Evolutionary conservation across 1,140 invertebrate genomes (phyloP).

Genomic region (Lasaia peninsularis): DNA sequence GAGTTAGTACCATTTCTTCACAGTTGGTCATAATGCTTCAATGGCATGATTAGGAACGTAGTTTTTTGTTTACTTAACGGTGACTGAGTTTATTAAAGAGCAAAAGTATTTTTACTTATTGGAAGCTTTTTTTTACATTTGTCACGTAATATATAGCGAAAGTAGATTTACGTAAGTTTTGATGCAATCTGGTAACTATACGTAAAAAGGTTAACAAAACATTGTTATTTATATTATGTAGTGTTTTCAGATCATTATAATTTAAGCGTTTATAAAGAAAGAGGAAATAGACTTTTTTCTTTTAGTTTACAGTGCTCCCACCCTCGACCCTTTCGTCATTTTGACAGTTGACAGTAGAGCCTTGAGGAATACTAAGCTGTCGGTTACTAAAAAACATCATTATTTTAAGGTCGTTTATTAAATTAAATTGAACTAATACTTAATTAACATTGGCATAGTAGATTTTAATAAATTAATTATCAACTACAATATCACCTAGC

Average conservation of each 20-base stretch:
- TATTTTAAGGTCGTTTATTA: slow-evolving; percentile 3
- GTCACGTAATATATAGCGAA: slow-evolving; percentile 67
- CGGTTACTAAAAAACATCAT: too few relatives aligned
- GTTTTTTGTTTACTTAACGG: slow-evolving; percentile 47
- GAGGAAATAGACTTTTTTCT: too few relatives aligned
- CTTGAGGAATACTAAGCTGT: too few relatives aligned
- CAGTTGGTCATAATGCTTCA: slow-evolving; percentile 27
- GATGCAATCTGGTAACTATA: slow-evolving; percentile 17
- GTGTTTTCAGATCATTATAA: too few relatives aligned
- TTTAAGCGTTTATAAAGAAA: too few relatives aligned
- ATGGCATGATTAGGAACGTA: slow-evolving; percentile 34
- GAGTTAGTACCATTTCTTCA: slow-evolving; percentile 34
- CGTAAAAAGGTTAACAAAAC: slow-evolving; percentile 25
- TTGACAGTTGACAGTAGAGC: too few relatives aligned
- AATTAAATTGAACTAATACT: slow-evolving; percentile 24
- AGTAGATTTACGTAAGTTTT: slow-evolving; percentile 50
- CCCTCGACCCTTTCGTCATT: too few relatives aligned
- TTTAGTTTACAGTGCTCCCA: too few relatives aligned
- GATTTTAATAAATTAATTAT: slow-evolving; percentile 40
- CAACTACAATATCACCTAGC: slow-evolving; percentile 49
- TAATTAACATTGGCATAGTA: slow-evolving; percentile 28
- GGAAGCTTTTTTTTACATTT: slow-evolving; percentile 41
- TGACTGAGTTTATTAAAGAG: slow-evolving; percentile 43
- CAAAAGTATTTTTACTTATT: slow-evolving; percentile 45
- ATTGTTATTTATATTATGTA: too few relatives aligned